Conservation (phyloP, 1,140 invertebrate genomes). For the Rhyzopertha dominica region DNA sequence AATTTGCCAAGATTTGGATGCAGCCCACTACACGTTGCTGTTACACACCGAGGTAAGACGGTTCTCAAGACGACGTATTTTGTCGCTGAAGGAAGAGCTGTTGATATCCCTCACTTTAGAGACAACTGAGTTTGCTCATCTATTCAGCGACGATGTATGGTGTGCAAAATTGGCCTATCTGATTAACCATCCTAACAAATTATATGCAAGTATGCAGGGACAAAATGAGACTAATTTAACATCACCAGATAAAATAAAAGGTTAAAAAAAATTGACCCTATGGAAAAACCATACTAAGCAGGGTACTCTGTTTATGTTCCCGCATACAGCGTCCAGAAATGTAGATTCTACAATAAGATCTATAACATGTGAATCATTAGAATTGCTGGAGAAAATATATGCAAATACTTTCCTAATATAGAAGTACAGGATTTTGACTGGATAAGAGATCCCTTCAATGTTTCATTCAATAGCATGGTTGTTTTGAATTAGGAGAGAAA, state of each 20-base stretch:
- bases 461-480: neutral
- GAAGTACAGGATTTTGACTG: slow-evolving; percentile 4
- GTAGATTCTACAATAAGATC: too few species aligned
- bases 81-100: slow-evolving; percentile 5
- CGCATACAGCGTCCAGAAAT: too few species aligned
- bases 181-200: slow-evolving; percentile 5
- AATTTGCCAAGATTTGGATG: slow-evolving; percentile 6
- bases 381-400: too few species aligned
- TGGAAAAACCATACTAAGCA: slow-evolving; percentile 5
- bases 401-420: slow-evolving; percentile 6
- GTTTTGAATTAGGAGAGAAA: slow-evolving; percentile 6
- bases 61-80: slow-evolving; percentile 5
- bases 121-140: slow-evolving; percentile 4
- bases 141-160: slow-evolving; percentile 6
- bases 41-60: slow-evolving; percentile 3
- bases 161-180: slow-evolving; percentile 2
- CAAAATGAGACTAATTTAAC: neutral
- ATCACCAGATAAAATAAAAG: slow-evolving; percentile 1
- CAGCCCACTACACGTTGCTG: too few species aligned
- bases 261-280: slow-evolving; percentile 5
- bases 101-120: slow-evolving; percentile 6
- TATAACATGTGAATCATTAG: too few species aligned
- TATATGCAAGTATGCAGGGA: slow-evolving; percentile 5
- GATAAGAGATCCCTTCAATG: neutral
- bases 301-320: slow-evolving; percentile 2